Evolutionary conservation across 2,888 invertebrate species (phyloP).

Genomic region (Caenorhabditis angaria): DNA sequence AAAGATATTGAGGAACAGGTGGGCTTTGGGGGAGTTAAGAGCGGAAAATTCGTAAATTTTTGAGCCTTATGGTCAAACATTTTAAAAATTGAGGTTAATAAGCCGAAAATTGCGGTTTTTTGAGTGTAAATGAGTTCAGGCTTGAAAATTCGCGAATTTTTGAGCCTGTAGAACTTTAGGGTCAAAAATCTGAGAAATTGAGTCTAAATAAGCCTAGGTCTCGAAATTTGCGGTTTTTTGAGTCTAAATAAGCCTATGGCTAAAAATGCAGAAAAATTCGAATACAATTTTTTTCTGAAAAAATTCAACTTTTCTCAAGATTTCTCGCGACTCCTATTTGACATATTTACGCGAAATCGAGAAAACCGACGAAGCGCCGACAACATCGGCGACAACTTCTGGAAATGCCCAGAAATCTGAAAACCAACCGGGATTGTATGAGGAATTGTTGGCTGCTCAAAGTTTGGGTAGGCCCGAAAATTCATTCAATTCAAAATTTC

Average conservation of each 20-base stretch:
- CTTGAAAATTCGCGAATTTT: neutral
- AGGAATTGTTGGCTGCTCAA: slow-evolving; percentile 55
- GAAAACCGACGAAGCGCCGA: slow-evolving; percentile 4
- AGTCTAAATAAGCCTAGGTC: neutral
- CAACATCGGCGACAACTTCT: slow-evolving; percentile 3
- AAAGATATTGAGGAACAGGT: slow-evolving; percentile 71
- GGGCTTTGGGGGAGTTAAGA: too few species aligned
- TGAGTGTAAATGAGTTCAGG: neutral
- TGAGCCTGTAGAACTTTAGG: neutral
- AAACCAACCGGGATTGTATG: slow-evolving; percentile 49
- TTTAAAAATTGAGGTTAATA: neutral
- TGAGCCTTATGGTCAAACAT: neutral
- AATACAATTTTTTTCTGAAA: neutral
- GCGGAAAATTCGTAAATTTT: too few species aligned
- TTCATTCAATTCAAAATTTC: neutral
- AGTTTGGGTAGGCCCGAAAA: slow-evolving; percentile 18
- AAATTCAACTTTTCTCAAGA: slow-evolving; percentile 17
- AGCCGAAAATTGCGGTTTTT: neutral
- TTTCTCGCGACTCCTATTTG: slow-evolving; percentile 58
- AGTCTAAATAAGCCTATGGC: neutral
- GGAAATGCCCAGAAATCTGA: slow-evolving; percentile 7
- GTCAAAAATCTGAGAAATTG: neutral
- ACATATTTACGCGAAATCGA: slow-evolving; percentile 48
- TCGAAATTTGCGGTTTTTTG: too few species aligned
- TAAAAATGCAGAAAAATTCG: neutral